phyloP scores from a whole-genome alignment of 2,797 vertebrate species.

The Alfaro cultratus region DNA sequence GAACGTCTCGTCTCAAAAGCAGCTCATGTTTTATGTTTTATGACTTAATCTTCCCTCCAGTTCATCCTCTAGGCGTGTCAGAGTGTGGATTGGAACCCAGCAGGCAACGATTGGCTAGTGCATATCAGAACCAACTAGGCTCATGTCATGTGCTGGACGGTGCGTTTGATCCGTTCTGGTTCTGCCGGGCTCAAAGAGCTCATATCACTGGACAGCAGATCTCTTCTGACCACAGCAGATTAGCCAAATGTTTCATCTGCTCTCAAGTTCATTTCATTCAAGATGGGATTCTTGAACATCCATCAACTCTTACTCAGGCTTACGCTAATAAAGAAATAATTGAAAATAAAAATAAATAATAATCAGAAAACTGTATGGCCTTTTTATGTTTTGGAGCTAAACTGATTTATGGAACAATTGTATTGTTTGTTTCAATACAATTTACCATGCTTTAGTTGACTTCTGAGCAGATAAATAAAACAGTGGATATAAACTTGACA shows the following conservation, averaged over 20 bases:
- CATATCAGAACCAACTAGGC: background rate
- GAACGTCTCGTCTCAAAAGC: background rate
- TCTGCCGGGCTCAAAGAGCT: conserved; percentile 30
- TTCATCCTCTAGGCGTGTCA: background rate
- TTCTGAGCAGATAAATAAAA: no score
- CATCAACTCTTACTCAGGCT: no score
- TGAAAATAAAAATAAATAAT: no score
- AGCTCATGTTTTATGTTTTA: background rate
- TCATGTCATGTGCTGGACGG: background rate
- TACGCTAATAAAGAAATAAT: no score
- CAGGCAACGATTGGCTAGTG: background rate
- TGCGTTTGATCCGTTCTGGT: conserved; percentile 36
- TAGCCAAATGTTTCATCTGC: conserved; percentile 60
- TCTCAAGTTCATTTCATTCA: conserved; percentile 56
- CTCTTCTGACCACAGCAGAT: conserved; percentile 44
- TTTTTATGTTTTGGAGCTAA: no score
- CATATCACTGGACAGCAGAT: conserved; percentile 44
- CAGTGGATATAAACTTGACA: no score
- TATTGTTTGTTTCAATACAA: no score
- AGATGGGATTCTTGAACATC: conserved; percentile 24
- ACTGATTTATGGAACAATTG: no score
- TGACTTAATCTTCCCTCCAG: conserved; percentile 11
- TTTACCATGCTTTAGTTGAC: no score
- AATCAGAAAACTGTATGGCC: no score
- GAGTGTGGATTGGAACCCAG: background rate